Percentiles rank a stretch among this genome's conserved stretches.
phyloP scores from a whole-genome alignment of 2,888 invertebrate genomes.

The Andrena minutula region DNA sequence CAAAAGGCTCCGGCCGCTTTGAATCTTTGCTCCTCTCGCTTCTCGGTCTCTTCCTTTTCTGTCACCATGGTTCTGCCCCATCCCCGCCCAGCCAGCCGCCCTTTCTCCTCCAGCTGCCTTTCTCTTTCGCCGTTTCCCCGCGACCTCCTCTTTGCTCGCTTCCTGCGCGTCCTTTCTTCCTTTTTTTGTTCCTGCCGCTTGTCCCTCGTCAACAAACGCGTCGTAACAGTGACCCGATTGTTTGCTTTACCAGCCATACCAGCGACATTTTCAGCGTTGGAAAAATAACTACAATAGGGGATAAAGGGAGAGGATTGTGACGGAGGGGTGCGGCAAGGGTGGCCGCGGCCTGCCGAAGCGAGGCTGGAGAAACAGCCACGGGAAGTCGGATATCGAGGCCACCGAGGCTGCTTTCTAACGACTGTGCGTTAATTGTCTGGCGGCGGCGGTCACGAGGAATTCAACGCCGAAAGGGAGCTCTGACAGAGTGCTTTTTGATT shows the following conservation, averaged over 20 bases:
- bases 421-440: constrained; percentile 59
- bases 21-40: constrained; percentile 46
- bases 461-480: constrained; percentile 50
- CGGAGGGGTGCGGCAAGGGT: neutral
- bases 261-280: constrained; percentile 56
- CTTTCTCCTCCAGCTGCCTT: constrained; percentile 1
- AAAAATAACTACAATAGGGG: constrained; percentile 56
- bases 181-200: constrained; percentile 28
- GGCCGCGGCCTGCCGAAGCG: neutral
- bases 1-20: constrained; percentile 67
- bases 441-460: constrained; percentile 36
- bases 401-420: constrained; percentile 50
- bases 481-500: constrained; percentile 60
- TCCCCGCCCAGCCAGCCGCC: neutral
- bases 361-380: constrained; percentile 29
- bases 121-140: constrained; percentile 8
- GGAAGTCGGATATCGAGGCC: constrained; percentile 54
- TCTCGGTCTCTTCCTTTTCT: constrained; percentile 19
- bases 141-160: constrained; percentile 34
- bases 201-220: constrained; percentile 52
- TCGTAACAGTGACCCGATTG: constrained; percentile 63
- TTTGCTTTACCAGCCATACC: constrained; percentile 44
- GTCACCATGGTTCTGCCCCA: neutral
- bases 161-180: constrained; percentile 30
- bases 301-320: neutral